These are phyloP conservation scores for Ammodytes marinus DNA, from an alignment of 2,113 vertebrate species.

Conservation along the genomic window DNA sequence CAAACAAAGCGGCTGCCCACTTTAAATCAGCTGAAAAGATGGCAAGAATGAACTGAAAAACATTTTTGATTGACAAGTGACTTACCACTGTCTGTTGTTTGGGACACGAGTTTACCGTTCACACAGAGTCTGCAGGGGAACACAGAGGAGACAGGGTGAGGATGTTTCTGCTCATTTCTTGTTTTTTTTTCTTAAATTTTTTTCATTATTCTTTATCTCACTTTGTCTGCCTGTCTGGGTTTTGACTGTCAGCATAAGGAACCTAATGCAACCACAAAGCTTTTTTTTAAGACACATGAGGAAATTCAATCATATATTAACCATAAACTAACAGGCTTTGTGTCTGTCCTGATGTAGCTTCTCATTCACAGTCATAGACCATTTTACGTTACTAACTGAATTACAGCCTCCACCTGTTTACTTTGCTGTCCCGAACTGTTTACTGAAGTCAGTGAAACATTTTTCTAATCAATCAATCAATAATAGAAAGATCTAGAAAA, in stretches of 20 bases:
- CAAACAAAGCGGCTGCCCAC: background rate
- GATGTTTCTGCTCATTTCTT: background rate
- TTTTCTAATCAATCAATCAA: background rate
- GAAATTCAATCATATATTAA: too few species aligned
- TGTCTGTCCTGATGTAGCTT: too few species aligned
- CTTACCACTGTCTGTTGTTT: constrained; percentile 85
- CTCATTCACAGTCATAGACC: background rate
- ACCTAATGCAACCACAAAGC: too few species aligned
- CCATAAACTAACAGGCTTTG: too few species aligned
- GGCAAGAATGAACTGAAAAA: too few species aligned
- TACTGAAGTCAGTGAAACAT: background rate
- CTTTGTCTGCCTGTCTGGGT: too few species aligned
- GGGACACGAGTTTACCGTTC: constrained; percentile 91
- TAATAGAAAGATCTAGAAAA: too few species aligned
- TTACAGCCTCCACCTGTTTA: background rate
- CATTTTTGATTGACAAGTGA: background rate
- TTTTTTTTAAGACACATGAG: too few species aligned
- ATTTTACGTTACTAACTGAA: background rate
- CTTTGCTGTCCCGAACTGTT: background rate
- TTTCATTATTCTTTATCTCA: background rate
- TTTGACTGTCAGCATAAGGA: too few species aligned
- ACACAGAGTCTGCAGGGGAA: constrained; percentile 88
- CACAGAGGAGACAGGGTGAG: background rate
- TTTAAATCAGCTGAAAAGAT: background rate
- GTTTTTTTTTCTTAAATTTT: background rate